Percentiles rank a stretch among this genome's conserved stretches.
Evolutionary conservation across 2,113 vertebrate genomes (phyloP).

Genomic region (Mastomys natalensis): DNA sequence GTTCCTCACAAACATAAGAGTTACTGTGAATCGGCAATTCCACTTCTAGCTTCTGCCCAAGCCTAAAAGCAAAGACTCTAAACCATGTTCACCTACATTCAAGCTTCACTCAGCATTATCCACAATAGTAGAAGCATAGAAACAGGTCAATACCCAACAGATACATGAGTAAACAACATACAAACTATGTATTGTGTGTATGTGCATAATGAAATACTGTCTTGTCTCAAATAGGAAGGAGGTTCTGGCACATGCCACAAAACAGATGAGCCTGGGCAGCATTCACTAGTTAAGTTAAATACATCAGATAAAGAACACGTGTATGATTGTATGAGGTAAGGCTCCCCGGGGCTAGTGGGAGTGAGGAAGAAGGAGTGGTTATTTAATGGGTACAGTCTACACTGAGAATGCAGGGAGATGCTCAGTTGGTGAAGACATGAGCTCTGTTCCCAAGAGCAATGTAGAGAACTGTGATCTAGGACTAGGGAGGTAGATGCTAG

Average conservation of each 20-base stretch:
- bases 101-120: background rate
- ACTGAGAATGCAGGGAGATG: background rate
- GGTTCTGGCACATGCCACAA: background rate
- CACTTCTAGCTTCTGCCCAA: background rate
- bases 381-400: background rate
- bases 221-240: background rate
- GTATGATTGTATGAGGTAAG: background rate
- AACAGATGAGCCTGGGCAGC: background rate
- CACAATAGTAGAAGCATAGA: background rate
- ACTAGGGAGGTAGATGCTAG: background rate
- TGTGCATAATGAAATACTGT: background rate
- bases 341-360: no score
- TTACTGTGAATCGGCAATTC: background rate
- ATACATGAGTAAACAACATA: background rate
- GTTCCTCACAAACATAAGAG: constrained; percentile 19
- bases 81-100: background rate
- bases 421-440: background rate
- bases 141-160: background rate
- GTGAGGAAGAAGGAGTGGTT: background rate
- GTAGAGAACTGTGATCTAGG: background rate
- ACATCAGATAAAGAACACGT: background rate
- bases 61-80: background rate
- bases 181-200: background rate
- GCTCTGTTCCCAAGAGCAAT: background rate
- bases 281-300: background rate